Evolutionary conservation across 2,888 invertebrate species (phyloP).

Genomic region (Panzeria rudis): DNA sequence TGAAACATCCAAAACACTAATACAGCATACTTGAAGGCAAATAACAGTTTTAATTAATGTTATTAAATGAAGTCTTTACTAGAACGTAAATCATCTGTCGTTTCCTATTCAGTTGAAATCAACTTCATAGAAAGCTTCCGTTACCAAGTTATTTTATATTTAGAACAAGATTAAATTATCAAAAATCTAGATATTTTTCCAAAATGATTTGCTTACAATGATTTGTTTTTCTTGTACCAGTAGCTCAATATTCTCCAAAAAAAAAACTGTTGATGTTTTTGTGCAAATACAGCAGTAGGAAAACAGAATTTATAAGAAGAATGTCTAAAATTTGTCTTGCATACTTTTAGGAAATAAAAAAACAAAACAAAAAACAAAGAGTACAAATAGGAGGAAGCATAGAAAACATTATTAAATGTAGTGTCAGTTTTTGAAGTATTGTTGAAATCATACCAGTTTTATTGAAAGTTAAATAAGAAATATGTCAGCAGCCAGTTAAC

Average conservation of each 20-base stretch:
- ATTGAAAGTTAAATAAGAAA: slow-evolving; percentile 1
- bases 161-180: background rate
- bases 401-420: slow-evolving; percentile 3
- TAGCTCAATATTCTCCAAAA: background rate
- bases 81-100: background rate
- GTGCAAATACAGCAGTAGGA: background rate
- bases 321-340: slow-evolving; percentile 16
- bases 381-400: background rate
- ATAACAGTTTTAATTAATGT: background rate
- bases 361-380: background rate
- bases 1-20: background rate
- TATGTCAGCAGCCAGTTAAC: slow-evolving; percentile 14
- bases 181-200: background rate
- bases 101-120: background rate
- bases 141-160: background rate
- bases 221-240: background rate
- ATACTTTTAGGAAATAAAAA: slow-evolving; percentile 17
- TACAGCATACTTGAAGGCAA: background rate
- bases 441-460: background rate
- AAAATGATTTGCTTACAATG: slow-evolving; percentile 12
- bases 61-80: background rate
- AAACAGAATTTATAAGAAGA: slow-evolving; percentile 3
- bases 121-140: background rate
- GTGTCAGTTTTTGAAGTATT: slow-evolving; percentile 2
- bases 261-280: background rate